Conservation (phyloP, 2,797 vertebrate genomes). For the Taeniopygia guttata region DNA sequence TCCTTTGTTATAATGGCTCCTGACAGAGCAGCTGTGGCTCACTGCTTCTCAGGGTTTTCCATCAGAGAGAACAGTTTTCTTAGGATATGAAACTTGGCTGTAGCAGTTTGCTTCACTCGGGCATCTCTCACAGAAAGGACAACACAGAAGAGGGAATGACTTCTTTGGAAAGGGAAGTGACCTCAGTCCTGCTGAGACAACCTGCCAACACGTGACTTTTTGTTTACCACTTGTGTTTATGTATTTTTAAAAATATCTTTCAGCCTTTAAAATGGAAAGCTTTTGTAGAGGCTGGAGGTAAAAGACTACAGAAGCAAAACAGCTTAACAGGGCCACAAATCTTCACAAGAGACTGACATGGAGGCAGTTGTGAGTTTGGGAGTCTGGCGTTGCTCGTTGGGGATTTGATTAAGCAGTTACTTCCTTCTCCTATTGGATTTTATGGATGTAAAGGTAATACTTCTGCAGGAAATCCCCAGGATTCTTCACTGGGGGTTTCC, state of each 20-base stretch:
- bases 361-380: background rate
- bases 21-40: conserved; percentile 33
- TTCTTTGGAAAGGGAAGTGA: background rate
- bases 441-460: background rate
- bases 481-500: background rate
- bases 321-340: background rate
- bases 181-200: background rate
- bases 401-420: background rate
- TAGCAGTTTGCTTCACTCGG: background rate
- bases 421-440: background rate
- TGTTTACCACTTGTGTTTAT: background rate
- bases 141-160: background rate
- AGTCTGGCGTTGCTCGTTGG: background rate
- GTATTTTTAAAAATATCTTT: background rate
- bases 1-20: conserved; percentile 19
- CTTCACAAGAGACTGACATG: accelerated
- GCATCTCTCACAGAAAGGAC: background rate
- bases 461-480: background rate
- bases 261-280: background rate
- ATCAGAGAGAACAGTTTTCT: background rate
- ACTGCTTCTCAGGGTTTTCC: background rate
- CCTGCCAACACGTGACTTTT: background rate
- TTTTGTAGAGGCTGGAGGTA: background rate
- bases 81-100: background rate
- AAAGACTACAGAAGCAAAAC: background rate